phyloP scores from a whole-genome alignment of 2,888 invertebrate species.

The Pristionchus arcanus region DNA sequence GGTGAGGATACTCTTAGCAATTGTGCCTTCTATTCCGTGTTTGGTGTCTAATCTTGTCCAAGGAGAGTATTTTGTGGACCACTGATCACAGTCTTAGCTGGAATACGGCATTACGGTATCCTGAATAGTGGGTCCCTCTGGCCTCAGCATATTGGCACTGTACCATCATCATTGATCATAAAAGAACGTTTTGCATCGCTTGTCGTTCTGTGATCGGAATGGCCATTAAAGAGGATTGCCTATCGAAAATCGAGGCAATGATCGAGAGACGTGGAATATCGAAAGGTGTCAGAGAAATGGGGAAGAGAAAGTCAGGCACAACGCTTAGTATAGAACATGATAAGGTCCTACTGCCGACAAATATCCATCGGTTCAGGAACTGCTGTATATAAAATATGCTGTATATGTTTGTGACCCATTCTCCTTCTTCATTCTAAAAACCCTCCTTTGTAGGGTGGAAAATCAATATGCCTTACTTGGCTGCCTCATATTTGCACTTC shows the following conservation, averaged over 20 bases:
- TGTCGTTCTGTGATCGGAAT: neutral
- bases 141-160: too few relatives aligned
- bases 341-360: too few relatives aligned
- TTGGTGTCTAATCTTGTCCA: neutral
- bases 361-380: too few relatives aligned
- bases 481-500: too few relatives aligned
- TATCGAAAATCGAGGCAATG: neutral
- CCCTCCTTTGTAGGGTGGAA: too few relatives aligned
- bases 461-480: too few relatives aligned
- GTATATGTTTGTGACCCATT: too few relatives aligned
- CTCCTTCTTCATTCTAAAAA: too few relatives aligned
- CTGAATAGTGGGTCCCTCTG: too few relatives aligned
- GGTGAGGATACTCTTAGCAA: conserved; percentile 83
- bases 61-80: neutral
- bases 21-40: neutral
- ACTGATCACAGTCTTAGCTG: too few relatives aligned
- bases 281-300: neutral
- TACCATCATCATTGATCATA: neutral
- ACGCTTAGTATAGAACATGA: too few relatives aligned
- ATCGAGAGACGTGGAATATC: neutral
- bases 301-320: neutral
- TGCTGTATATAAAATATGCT: too few relatives aligned
- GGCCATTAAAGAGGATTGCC: neutral
- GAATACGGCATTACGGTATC: neutral
- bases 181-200: neutral